These are phyloP conservation scores for Lucilia cuprina DNA, from an alignment of 1,140 invertebrate species.

Conservation along the genomic window DNA sequence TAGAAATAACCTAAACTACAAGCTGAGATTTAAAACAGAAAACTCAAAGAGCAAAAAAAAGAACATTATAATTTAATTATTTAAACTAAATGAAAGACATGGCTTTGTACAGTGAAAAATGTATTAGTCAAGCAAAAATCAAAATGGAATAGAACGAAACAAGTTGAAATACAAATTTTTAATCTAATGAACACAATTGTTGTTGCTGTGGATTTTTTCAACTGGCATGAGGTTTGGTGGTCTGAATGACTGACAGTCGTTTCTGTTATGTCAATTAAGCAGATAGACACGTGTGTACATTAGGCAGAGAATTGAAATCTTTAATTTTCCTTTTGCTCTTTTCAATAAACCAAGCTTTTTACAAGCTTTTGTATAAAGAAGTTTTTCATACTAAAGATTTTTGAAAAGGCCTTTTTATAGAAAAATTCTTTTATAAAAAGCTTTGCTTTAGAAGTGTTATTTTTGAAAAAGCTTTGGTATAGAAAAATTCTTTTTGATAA, in stretches of 20 bases:
- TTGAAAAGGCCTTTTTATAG: no score
- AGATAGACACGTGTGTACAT: not conserved
- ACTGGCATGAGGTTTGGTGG: not conserved
- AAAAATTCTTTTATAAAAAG: no score
- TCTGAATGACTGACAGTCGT: not conserved
- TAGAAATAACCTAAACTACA: not conserved
- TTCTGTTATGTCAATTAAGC: not conserved
- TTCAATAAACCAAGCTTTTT: no score
- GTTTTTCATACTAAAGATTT: no score
- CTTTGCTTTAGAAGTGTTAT: no score
- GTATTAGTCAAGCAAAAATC: not conserved
- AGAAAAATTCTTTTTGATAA: no score
- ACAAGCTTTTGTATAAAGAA: no score
- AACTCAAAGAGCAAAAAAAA: not conserved
- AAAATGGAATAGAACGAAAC: not conserved
- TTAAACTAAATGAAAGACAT: not conserved
- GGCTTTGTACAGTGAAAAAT: not conserved
- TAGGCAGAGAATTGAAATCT: not conserved
- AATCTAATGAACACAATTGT: not conserved
- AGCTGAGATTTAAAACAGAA: not conserved
- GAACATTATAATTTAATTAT: not conserved
- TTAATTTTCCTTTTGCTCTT: not conserved
- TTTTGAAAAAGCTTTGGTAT: no score
- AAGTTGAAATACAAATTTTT: not conserved
- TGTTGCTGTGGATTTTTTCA: not conserved